A percentile compares a stretch with the other conserved stretches of the same genome.
Conservation (phyloP, 2,888 invertebrate genomes). For the Eurytoma californica region DNA sequence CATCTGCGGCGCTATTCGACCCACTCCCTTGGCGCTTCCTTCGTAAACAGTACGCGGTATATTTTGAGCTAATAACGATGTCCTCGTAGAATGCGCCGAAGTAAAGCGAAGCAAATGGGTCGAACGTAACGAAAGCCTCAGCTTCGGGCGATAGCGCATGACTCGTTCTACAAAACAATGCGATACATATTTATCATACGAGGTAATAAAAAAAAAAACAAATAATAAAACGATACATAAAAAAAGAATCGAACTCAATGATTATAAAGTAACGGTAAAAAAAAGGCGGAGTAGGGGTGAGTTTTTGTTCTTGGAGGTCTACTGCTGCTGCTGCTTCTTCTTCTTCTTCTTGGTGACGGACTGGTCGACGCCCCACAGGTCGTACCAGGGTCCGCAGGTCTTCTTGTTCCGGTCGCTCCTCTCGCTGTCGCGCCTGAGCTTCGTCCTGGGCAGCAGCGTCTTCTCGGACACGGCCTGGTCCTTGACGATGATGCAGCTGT, state of each 20-base stretch:
- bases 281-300: background rate
- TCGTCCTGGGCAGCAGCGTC: constrained; percentile 82
- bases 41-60: background rate
- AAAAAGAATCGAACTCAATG: constrained; percentile 9
- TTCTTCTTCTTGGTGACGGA: constrained; percentile 77
- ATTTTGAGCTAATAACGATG: too few relatives aligned
- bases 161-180: constrained; percentile 36
- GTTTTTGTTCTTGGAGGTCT: constrained; percentile 1
- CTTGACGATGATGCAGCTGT: constrained; percentile 87
- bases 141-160: constrained; percentile 19
- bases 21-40: constrained; percentile 10
- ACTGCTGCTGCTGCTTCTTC: constrained; percentile 60
- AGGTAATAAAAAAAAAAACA: constrained; percentile 36
- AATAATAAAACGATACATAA: constrained; percentile 15
- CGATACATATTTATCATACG: constrained; percentile 12
- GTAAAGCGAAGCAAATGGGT: constrained; percentile 12
- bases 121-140: constrained; percentile 13
- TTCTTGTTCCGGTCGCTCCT: constrained; percentile 70
- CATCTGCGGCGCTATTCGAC: constrained; percentile 1
- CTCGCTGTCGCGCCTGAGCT: constrained; percentile 79
- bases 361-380: constrained; percentile 88
- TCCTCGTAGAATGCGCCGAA: too few relatives aligned
- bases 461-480: constrained; percentile 78
- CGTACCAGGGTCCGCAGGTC: constrained; percentile 92
- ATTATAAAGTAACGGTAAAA: constrained; percentile 31